Percentiles rank a stretch among this genome's conserved stretches.
Conservation (phyloP, 2,888 invertebrate genomes). For the Limenitis arthemis region DNA sequence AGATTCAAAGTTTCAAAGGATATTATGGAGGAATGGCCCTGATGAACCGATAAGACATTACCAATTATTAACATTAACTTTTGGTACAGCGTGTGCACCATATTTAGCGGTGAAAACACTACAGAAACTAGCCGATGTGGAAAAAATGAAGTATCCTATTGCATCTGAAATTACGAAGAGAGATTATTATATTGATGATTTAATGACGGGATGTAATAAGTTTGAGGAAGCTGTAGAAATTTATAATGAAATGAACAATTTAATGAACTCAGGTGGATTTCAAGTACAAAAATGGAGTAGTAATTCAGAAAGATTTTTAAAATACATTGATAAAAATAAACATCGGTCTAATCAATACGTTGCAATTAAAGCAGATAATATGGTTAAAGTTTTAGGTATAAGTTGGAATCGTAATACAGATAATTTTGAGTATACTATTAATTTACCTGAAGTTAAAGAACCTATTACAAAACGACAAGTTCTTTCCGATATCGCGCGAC, state of each 20-base stretch:
- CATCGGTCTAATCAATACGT: no score
- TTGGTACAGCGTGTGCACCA: constrained; percentile 3
- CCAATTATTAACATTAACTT: constrained; percentile 1
- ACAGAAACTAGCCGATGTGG: constrained; percentile 5
- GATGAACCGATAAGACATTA: not conserved
- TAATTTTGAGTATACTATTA: constrained; percentile 21
- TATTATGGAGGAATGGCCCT: no score
- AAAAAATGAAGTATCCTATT: constrained; percentile 17
- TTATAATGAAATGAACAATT: no score
- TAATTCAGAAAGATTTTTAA: constrained; percentile 20
- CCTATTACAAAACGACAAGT: constrained; percentile 29
- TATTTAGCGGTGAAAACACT: constrained; percentile 6
- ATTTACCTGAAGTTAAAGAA: constrained; percentile 20
- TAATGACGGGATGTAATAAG: no score
- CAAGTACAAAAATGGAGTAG: constrained; percentile 34
- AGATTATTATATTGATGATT: constrained; percentile 22
- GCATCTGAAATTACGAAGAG: constrained; percentile 15
- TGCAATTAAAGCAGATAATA: constrained; percentile 18
- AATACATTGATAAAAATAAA: no score
- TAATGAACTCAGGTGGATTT: no score
- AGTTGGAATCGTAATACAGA: constrained; percentile 26
- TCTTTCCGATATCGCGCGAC: constrained; percentile 24
- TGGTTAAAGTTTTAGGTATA: constrained; percentile 27
- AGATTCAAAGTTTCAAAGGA: no score
- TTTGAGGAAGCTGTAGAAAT: no score